Conservation (phyloP, 1,140 invertebrate species). For the Hirudo medicinalis region DNA sequence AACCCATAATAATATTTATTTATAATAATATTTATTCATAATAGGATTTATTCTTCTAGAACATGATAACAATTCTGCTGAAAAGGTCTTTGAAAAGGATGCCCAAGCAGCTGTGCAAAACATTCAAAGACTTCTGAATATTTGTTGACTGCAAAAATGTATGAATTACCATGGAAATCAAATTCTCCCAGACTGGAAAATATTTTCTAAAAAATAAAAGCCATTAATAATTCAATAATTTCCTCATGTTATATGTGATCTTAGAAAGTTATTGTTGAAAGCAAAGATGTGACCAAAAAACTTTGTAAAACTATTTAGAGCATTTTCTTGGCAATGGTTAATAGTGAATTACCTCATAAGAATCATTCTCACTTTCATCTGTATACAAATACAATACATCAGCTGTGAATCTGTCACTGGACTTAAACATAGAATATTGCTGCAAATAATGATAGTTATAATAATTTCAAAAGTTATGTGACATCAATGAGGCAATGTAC, state of each 20-base stretch:
- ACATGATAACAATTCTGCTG: not conserved
- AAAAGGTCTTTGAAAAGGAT: not conserved
- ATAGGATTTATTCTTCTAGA: not conserved
- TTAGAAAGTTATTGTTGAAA: too few species aligned
- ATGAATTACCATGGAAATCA: not conserved
- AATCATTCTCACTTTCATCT: not conserved
- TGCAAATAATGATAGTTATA: too few species aligned
- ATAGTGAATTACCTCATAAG: not conserved
- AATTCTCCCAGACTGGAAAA: conserved; percentile 8
- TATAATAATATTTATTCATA: not conserved
- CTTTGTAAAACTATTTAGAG: not conserved
- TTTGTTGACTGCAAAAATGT: not conserved
- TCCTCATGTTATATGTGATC: too few species aligned
- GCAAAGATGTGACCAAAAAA: too few species aligned
- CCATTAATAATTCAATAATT: not conserved
- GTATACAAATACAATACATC: not conserved
- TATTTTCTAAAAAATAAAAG: not conserved
- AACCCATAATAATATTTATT: too few species aligned
- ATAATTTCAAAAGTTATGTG: too few species aligned
- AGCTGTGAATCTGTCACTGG: too few species aligned
- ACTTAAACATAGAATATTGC: too few species aligned
- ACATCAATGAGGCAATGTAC: too few species aligned
- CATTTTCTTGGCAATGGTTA: not conserved
- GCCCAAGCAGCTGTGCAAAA: not conserved
- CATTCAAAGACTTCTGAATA: not conserved